These are phyloP conservation scores for Caenorhabditis remanei DNA, from an alignment of 1,140 invertebrate genomes.

Conservation along the genomic window DNA sequence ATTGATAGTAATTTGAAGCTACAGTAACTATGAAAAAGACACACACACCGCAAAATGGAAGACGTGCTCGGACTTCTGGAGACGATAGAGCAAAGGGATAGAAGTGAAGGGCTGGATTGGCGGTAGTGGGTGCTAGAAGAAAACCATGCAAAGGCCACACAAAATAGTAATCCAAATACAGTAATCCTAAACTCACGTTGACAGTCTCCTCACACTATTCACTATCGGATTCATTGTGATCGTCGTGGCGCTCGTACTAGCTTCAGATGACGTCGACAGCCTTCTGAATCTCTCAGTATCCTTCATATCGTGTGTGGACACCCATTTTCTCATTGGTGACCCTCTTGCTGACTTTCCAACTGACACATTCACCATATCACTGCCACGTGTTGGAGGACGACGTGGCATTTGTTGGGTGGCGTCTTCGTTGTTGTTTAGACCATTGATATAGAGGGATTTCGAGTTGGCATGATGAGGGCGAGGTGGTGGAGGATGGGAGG, in stretches of 20 bases:
- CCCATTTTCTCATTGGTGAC: constrained; percentile 59
- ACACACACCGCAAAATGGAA: constrained; percentile 41
- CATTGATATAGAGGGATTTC: constrained; percentile 1
- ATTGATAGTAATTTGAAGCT: not conserved
- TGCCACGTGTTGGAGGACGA: constrained; percentile 46
- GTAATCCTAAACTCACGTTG: constrained; percentile 14
- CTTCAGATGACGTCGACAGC: constrained; percentile 36
- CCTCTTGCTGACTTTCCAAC: constrained; percentile 45
- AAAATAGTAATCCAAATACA: not conserved
- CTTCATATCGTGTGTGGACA: constrained; percentile 47
- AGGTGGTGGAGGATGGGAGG: not conserved
- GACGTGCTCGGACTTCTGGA: constrained; percentile 35
- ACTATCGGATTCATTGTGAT: constrained; percentile 37
- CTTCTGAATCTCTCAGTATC: constrained; percentile 35
- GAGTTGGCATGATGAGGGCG: not conserved
- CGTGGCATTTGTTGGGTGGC: not conserved
- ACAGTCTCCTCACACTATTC: constrained; percentile 43
- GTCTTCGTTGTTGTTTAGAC: not conserved
- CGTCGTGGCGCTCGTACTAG: constrained; percentile 4
- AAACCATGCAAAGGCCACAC: not conserved
- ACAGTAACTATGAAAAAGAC: not conserved
- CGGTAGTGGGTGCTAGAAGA: constrained; percentile 22
- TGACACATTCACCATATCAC: constrained; percentile 56
- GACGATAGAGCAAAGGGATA: constrained; percentile 32
- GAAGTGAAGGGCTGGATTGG: constrained; percentile 26